Conservation (phyloP, 35 echinoderm and acorn worm species). For the Patiria miniata region DNA sequence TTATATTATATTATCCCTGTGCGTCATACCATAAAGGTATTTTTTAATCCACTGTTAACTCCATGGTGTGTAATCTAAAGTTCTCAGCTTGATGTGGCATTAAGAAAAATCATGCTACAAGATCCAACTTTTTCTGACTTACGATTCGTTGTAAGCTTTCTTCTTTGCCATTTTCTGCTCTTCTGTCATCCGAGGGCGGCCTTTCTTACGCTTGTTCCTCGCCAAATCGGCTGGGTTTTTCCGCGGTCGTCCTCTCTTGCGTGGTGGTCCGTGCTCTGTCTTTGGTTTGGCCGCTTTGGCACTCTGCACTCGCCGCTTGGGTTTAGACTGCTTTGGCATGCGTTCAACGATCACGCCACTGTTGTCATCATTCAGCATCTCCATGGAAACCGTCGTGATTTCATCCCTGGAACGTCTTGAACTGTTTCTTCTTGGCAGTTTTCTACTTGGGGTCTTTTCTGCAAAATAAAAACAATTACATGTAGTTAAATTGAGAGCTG, state of each 20-base stretch:
- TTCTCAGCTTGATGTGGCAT: no score
- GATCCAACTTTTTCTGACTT: background rate
- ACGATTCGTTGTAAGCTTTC: background rate
- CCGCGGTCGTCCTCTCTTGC: conserved; percentile 7
- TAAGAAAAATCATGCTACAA: no score
- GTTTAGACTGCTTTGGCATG: background rate
- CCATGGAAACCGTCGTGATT: background rate
- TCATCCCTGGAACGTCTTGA: background rate
- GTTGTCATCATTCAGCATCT: background rate
- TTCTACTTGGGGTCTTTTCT: conserved; percentile 18
- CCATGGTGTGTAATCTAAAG: no score
- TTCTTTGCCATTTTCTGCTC: background rate
- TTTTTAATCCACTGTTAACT: no score
- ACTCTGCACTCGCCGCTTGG: background rate
- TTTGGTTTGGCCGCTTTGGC: background rate
- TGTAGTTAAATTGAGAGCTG: conserved; percentile 2
- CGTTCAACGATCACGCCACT: background rate
- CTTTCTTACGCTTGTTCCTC: background rate
- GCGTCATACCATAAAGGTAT: no score
- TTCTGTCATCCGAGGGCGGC: background rate
- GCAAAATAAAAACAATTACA: background rate
- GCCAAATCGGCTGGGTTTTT: background rate
- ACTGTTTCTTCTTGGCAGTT: background rate
- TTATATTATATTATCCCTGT: no score
- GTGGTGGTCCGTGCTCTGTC: background rate